Conservation (phyloP, 2,113 vertebrate genomes). For the Gambusia holbrooki region DNA sequence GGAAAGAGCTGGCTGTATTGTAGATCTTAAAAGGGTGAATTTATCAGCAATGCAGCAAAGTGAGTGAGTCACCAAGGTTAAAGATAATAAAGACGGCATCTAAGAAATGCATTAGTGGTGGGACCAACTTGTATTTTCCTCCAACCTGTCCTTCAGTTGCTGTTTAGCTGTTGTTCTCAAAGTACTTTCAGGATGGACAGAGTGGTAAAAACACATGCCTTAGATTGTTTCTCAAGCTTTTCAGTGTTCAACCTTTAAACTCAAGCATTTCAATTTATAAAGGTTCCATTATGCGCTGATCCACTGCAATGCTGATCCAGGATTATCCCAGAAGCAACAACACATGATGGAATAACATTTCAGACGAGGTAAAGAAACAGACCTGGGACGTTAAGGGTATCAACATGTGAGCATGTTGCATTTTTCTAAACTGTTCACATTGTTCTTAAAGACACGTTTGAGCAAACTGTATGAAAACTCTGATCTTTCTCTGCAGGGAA, state of each 20-base stretch:
- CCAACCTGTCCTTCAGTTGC: not conserved
- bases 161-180: not conserved
- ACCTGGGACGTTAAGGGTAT: not conserved
- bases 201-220: not conserved
- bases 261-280: conserved; percentile 26
- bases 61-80: conserved; percentile 7
- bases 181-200: too few species aligned
- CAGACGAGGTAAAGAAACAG: conserved; percentile 13
- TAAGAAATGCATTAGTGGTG: not conserved
- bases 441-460: not conserved
- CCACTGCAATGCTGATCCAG: conserved; percentile 44
- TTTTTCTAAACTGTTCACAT: too few species aligned
- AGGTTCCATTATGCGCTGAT: conserved; percentile 44
- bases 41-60: conserved; percentile 3
- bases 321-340: conserved; percentile 44
- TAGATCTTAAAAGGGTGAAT: not conserved
- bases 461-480: not conserved
- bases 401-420: too few species aligned
- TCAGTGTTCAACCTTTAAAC: conserved; percentile 34
- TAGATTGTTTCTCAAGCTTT: conserved; percentile 11
- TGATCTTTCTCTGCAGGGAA: conserved; percentile 10
- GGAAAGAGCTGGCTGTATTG: not conserved
- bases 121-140: not conserved
- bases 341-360: conserved; percentile 41
- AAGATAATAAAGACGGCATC: not conserved